Percentiles rank a stretch among this genome's conserved stretches.
phyloP scores from a whole-genome alignment of 1,140 invertebrate genomes.

The Zaprionus capensis region DNA sequence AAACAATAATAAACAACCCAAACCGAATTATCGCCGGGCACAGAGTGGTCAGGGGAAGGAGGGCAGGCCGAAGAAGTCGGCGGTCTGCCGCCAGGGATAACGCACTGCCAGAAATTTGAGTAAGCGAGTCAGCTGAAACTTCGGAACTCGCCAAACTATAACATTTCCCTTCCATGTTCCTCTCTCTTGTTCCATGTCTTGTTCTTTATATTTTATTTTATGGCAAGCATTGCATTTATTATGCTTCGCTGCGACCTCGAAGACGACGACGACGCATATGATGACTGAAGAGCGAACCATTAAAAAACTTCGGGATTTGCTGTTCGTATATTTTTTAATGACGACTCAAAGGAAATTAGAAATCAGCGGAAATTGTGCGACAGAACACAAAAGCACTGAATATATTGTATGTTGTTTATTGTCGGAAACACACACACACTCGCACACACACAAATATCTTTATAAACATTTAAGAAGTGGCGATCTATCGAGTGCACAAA shows the following conservation, averaged over 20 bases:
- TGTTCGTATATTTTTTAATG: slow-evolving; percentile 59
- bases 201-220: slow-evolving; percentile 73
- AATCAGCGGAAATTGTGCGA: slow-evolving; percentile 75
- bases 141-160: slow-evolving; percentile 65
- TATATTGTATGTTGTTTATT: slow-evolving; percentile 41
- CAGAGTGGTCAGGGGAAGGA: slow-evolving; percentile 1
- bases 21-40: slow-evolving; percentile 49
- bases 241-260: slow-evolving; percentile 50
- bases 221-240: slow-evolving; percentile 78
- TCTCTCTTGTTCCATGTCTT: slow-evolving; percentile 26
- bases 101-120: slow-evolving; percentile 55
- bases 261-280: slow-evolving; percentile 10
- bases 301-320: slow-evolving; percentile 61
- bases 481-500: not conserved
- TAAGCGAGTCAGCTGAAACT: slow-evolving; percentile 60
- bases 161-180: slow-evolving; percentile 46
- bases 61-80: not conserved
- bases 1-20: slow-evolving; percentile 72
- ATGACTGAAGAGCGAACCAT: slow-evolving; percentile 48
- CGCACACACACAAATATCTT: not conserved
- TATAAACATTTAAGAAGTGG: not conserved
- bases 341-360: slow-evolving; percentile 77
- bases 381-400: slow-evolving; percentile 49
- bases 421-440: not conserved
- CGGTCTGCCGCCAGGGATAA: slow-evolving; percentile 10